Conservation (phyloP, 2,888 invertebrate species). For the Agriopis marginaria region DNA sequence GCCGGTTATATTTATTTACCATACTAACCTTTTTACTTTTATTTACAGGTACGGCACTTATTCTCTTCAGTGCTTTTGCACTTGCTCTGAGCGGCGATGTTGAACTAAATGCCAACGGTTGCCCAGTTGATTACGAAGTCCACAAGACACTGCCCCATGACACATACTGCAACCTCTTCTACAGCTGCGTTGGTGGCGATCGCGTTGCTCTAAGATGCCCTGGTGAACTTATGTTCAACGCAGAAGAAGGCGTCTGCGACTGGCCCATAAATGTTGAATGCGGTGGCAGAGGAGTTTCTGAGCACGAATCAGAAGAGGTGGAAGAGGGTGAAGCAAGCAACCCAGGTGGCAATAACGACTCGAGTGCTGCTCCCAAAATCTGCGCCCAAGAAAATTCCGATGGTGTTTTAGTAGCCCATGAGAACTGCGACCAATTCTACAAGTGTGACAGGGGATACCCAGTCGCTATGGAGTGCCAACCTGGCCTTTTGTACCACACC, state of each 20-base stretch:
- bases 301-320: constrained; percentile 13
- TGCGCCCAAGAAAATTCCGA: constrained; percentile 33
- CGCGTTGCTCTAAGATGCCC: constrained; percentile 27
- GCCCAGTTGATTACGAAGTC: constrained; percentile 26
- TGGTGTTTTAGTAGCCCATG: constrained; percentile 41
- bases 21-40: background rate
- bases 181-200: constrained; percentile 30
- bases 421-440: constrained; percentile 45
- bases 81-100: constrained; percentile 9
- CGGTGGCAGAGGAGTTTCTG: constrained; percentile 21
- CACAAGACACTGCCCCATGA: constrained; percentile 27
- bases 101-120: constrained; percentile 29
- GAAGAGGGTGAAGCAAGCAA: constrained; percentile 6
- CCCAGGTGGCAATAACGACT: constrained; percentile 32
- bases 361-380: constrained; percentile 32
- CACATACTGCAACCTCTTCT: constrained; percentile 38
- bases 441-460: constrained; percentile 36
- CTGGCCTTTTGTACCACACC: constrained; percentile 38
- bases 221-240: constrained; percentile 28
- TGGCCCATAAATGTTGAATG: constrained; percentile 40
- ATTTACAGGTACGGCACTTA: background rate
- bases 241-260: constrained; percentile 32
- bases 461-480: constrained; percentile 33
- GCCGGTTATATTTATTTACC: background rate
- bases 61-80: constrained; percentile 3